These are phyloP conservation scores for Charaxes varanes DNA, from an alignment of 1,140 invertebrate genomes.

Conservation along the genomic window DNA sequence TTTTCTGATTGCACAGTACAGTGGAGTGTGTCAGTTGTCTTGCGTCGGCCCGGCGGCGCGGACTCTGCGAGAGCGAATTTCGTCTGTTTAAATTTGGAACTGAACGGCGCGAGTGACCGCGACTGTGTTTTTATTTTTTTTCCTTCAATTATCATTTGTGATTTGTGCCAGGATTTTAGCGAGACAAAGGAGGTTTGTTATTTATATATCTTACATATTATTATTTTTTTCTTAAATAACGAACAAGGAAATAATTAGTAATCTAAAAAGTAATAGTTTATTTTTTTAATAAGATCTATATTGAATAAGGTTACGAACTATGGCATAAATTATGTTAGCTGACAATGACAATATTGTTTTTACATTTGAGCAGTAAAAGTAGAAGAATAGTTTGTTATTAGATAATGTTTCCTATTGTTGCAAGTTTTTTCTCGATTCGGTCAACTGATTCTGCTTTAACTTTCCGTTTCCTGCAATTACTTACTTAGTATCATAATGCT, in stretches of 20 bases:
- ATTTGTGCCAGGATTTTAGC: constrained; percentile 30
- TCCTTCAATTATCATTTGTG: constrained; percentile 23
- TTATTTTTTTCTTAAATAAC: too few relatives aligned
- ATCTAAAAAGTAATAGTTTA: too few relatives aligned
- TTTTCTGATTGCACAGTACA: constrained; percentile 27
- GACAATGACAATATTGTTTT: constrained; percentile 1
- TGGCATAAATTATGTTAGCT: neutral
- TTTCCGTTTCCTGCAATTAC: constrained; percentile 20
- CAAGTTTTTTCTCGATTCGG: constrained; percentile 18
- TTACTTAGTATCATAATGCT: too few relatives aligned
- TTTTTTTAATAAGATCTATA: too few relatives aligned
- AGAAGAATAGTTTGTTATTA: constrained; percentile 5
- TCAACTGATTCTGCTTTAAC: constrained; percentile 20
- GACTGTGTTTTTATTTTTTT: constrained; percentile 28
- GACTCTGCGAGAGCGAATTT: constrained; percentile 18
- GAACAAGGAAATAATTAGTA: too few relatives aligned
- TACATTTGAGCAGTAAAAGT: constrained; percentile 2
- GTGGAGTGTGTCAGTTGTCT: constrained; percentile 26
- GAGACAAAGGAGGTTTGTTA: constrained; percentile 23
- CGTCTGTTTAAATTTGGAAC: constrained; percentile 6
- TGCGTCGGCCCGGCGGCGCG: constrained; percentile 33
- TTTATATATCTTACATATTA: too few relatives aligned
- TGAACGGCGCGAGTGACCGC: constrained; percentile 31
- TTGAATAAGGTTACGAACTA: too few relatives aligned
- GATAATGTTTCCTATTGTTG: constrained; percentile 15